Percentiles rank a stretch among this genome's conserved stretches.
These are phyloP conservation scores for Rhopilema esculentum DNA, from an alignment of 30 jellyfish, hydroid and myxozoan species.

Conservation along the genomic window DNA sequence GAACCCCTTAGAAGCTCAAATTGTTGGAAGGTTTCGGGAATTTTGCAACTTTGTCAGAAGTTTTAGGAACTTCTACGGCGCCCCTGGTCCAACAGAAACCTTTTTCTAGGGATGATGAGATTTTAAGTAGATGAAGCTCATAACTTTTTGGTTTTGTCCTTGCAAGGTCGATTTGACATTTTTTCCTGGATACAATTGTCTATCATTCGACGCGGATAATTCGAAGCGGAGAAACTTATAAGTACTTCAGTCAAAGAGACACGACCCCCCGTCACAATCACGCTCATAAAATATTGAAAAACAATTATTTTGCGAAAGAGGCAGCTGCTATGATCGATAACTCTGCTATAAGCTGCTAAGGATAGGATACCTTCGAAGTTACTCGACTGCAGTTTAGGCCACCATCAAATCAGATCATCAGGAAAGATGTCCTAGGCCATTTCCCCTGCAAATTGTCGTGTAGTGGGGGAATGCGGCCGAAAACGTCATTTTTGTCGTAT, in stretches of 20 bases:
- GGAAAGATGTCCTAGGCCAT: background rate
- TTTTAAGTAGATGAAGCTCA: background rate
- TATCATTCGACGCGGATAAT: background rate
- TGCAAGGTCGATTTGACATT: background rate
- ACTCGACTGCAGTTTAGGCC: background rate
- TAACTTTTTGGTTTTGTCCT: background rate
- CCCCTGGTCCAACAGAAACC: no score
- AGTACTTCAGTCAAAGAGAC: no score
- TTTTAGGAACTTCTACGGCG: no score
- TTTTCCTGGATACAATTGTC: background rate
- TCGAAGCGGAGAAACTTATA: no score
- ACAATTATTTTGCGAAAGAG: constrained; percentile 42
- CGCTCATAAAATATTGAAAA: constrained; percentile 67
- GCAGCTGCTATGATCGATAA: constrained; percentile 61
- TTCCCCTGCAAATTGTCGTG: background rate
- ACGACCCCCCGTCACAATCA: constrained; percentile 42
- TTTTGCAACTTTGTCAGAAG: no score
- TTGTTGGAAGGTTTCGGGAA: no score
- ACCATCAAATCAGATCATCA: background rate
- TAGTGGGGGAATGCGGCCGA: background rate
- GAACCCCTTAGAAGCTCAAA: no score
- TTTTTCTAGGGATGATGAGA: background rate
- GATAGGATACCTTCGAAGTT: background rate
- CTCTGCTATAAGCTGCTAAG: background rate
- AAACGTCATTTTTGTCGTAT: background rate